These are phyloP conservation scores for Archilochus colubris DNA, from an alignment of 2,113 vertebrate genomes.

Conservation along the genomic window DNA sequence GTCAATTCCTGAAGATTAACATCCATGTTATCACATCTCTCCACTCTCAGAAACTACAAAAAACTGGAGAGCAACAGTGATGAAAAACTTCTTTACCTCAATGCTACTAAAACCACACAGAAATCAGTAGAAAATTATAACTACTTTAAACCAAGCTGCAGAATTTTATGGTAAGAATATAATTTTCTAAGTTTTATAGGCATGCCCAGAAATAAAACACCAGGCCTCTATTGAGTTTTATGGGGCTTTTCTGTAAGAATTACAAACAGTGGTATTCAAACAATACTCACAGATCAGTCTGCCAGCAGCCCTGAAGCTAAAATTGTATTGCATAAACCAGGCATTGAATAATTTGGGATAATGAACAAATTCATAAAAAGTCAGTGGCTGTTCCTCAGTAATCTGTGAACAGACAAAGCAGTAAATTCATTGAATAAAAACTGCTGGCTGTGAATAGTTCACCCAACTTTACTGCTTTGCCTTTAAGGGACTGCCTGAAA, in stretches of 20 bases:
- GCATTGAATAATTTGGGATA: conserved; percentile 46
- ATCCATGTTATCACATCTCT: not conserved
- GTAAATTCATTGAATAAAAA: conserved; percentile 39
- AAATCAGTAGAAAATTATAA: conserved; percentile 63
- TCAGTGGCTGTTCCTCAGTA: conserved; percentile 48
- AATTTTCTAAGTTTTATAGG: conserved; percentile 67
- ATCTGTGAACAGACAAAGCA: conserved; percentile 23
- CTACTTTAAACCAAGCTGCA: conserved; percentile 48
- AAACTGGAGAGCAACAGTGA: not conserved
- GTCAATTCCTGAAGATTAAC: not conserved
- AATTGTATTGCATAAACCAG: conserved; percentile 35
- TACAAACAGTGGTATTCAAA: conserved; percentile 56
- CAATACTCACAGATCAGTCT: conserved; percentile 41
- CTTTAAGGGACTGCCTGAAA: conserved; percentile 60
- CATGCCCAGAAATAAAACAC: conserved; percentile 56
- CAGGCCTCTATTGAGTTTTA: conserved; percentile 52
- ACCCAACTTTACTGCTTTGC: conserved; percentile 47
- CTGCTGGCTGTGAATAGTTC: conserved; percentile 25
- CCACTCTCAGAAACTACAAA: not conserved
- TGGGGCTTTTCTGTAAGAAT: conserved; percentile 47
- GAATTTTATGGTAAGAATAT: conserved; percentile 56
- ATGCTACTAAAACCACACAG: conserved; percentile 14
- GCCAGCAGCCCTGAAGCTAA: conserved; percentile 47
- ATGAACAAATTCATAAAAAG: conserved; percentile 59
- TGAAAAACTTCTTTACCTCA: not conserved